phyloP scores from a whole-genome alignment of 2,888 invertebrate species.

The Sylvicola fuscatus region DNA sequence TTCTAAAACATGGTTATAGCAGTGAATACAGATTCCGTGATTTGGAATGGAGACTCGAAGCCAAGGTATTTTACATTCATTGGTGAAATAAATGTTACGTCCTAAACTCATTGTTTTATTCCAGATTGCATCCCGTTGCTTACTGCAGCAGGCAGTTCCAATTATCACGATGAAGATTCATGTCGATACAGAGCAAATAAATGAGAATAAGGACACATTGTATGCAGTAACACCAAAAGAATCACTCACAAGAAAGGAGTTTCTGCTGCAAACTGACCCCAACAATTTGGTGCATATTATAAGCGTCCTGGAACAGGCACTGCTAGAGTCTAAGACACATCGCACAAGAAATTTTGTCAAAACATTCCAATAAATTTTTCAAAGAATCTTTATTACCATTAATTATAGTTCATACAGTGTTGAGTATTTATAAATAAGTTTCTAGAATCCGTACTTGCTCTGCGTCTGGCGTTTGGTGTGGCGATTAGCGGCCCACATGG shows the following conservation, averaged over 20 bases:
- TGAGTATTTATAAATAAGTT: too few relatives aligned
- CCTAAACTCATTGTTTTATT: conserved; percentile 7
- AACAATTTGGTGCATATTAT: conserved; percentile 39
- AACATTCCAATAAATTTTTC: neutral
- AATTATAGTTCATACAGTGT: too few relatives aligned
- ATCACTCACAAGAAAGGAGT: conserved; percentile 20
- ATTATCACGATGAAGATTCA: conserved; percentile 35
- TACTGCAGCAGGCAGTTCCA: conserved; percentile 35
- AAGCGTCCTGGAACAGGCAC: conserved; percentile 37
- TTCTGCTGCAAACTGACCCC: conserved; percentile 35
- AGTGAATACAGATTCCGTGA: conserved; percentile 25
- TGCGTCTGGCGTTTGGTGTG: conserved; percentile 74
- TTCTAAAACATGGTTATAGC: conserved; percentile 19
- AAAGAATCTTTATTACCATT: too few relatives aligned
- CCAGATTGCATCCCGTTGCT: conserved; percentile 34
- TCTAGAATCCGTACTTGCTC: conserved; percentile 85
- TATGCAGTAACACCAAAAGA: conserved; percentile 7
- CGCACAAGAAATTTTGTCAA: conserved; percentile 21
- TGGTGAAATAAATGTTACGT: neutral
- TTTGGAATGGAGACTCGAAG: conserved; percentile 45
- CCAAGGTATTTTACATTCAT: conserved; percentile 24
- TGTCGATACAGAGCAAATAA: conserved; percentile 24
- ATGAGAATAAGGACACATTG: conserved; percentile 19
- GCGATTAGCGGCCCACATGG: conserved; percentile 81
- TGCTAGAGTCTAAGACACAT: conserved; percentile 36